A percentile compares a stretch with the other conserved stretches of the same genome.
phyloP scores from a whole-genome alignment of 2,888 invertebrate genomes.

The Folsomia manolachei region DNA sequence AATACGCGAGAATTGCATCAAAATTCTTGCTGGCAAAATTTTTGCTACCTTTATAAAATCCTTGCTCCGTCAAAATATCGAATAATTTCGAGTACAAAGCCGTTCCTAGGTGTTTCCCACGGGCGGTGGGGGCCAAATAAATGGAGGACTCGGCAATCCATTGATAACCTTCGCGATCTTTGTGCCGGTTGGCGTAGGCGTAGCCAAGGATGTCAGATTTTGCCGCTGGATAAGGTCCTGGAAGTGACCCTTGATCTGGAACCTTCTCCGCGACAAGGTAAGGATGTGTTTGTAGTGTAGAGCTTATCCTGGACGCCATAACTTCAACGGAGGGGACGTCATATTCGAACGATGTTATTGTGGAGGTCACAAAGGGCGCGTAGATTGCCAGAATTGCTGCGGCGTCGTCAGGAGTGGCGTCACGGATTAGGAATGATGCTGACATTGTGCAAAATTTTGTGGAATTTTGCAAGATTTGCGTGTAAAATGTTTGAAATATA shows the following conservation, averaged over 20 bases:
- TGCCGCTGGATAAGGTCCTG: too few species aligned
- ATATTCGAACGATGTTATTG: constrained; percentile 29
- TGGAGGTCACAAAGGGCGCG: constrained; percentile 24
- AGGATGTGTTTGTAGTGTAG: constrained; percentile 18
- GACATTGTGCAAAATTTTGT: not conserved
- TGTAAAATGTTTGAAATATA: not conserved
- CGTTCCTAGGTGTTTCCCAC: not conserved
- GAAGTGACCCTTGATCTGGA: too few species aligned
- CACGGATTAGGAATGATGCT: constrained; percentile 18
- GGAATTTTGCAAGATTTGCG: not conserved
- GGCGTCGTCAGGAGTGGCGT: constrained; percentile 22
- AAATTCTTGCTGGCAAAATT: too few species aligned
- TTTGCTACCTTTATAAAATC: constrained; percentile 3
- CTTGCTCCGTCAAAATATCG: not conserved
- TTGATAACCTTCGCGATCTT: not conserved
- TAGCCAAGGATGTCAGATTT: not conserved
- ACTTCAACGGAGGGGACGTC: constrained; percentile 28
- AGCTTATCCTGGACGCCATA: constrained; percentile 22
- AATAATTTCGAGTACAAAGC: not conserved
- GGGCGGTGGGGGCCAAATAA: not conserved
- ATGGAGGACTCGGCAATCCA: not conserved
- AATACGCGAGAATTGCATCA: not conserved
- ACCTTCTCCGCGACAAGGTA: constrained; percentile 29
- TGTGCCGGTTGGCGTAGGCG: not conserved
- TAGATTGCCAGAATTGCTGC: constrained; percentile 26